Base-by-base conservation (phyloP, 2,113 vertebrate genomes). In the Catharus bicknelli region DNA sequence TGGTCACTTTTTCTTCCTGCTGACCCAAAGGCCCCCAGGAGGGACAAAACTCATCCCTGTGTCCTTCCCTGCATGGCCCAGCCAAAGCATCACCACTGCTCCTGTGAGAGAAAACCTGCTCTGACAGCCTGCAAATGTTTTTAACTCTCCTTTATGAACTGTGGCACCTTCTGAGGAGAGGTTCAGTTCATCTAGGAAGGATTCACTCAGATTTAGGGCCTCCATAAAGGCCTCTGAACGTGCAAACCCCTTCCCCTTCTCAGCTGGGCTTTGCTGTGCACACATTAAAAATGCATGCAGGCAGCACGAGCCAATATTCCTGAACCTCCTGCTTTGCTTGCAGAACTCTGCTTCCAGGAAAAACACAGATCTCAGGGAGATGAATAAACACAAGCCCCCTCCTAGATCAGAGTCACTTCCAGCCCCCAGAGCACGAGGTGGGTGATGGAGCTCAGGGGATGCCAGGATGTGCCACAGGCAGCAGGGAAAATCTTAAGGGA, bases 251-350 rank as follows among this genome's bases (percentile, higher is more conserved):
- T 91, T 78, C 93, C 88, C 5, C 0, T 88, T 79, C 81, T 94
- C 93, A 93, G 93, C 88, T 45, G 84, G 81, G 40, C 47, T 92
- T 50, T 22, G 4, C 84, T 43, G 88, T 7, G 81, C 76, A 7
- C 76, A 20, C 96, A 95, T 90, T 86, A 95, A 93, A 96, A 96
- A 96, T 90, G 80, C 80, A 95, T 1, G 88, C 67, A 62, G 88
- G 88, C 88, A 88, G 90, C 85, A 43, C 0, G 42, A 94, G 91
- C 86, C 94, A 93, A 79, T 50, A 72, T 73, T 82, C 83, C 91
- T 88, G 13, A 75, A 58, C 91, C 76, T 96, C 88, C 94, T 75
- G 91, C 87, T 91, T 80, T 13, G 88, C 90, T 70, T 82, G 93
- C 86, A 94, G 36, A 93, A 63, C 81, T 90, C 78, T 32, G 74